Evolutionary conservation across 1,140 invertebrate species (phyloP), one percentile per base, ranked within the genome.

Genomic region (Brachionus plicatilis): DNA sequence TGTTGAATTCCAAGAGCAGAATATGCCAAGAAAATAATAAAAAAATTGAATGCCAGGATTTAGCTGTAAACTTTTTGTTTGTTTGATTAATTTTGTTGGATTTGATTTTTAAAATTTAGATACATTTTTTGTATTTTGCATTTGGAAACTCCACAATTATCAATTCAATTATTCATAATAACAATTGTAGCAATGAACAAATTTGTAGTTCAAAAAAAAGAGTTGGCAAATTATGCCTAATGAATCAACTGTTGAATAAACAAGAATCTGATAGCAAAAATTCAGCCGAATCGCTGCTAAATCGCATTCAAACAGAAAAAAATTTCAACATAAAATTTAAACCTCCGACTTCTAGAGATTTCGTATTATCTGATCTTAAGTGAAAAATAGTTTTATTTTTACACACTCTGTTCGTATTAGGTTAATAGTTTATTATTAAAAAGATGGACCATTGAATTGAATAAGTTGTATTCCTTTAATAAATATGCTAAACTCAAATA

Each of bases 271-370:
- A 24, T 8, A 60, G 4, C 9, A 60, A 60, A 60, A 8, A 60
- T 60, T 9, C 20, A 60, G n/a, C 53, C n/a, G 20, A 27, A 60
- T 60, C 17, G 9, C 2, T 72, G 9, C 5, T 20, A 43, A 41
- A 41, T 41, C 68, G 14, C 3, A 72, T 72, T 43, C 68, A 24
- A 41, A 72, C 4, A n/a, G 68, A 72, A 72, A 72, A 72, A 72
- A 20, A 37, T 72, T 17, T 41, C 8, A 41, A 72, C 33, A 41
- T 43, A 41, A 72, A 43, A 41, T 43, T 72, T 41, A 41, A 72
- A 72, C 68, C 68, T 43, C 68, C 68, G 33, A 72, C 68, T 17
- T 43, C 68, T 20, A 72, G 9, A 72, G 68, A 72, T 43, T 72
- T 72, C 24, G 8, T 45, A 72, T 43, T 45, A 72, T 72, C 68